Base-by-base conservation (phyloP, 2,797 vertebrate genomes). In the Enteromius argenteus region DNA sequence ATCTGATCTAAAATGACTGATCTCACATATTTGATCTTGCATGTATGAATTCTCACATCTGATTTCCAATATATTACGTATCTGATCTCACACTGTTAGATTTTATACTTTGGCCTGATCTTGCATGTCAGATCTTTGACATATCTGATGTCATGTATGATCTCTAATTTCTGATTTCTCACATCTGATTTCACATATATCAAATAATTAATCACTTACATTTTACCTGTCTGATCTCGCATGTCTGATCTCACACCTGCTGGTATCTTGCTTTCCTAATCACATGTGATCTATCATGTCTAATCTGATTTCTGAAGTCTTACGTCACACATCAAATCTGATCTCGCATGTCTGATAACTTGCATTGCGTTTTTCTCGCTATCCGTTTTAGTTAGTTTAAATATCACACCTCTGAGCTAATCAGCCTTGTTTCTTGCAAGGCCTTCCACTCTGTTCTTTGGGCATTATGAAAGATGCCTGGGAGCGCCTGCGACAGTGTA, bases 401-500 rank as follows among this genome's bases (percentile, higher is more conserved):
- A 74, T 14, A 74, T 78, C 37, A 30, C 3, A 30, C 39, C 7
- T 66, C 19, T 77, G 23, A n/a, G 23, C 53, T 73, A 30, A 72
- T 62, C 11, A 72, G 53, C 6, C 15, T 5, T 74, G 21, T 81
- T 30, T 66, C 4, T 85, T 71, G 76, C 5, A 86, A 96, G 95
- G 92, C 6, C 87, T 95, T 83, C 95, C 95, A 11, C 89, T 96
- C 17, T 96, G 95, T 85, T 96, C 95, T 78, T 89, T 96, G 87
- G 95, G 93, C 19, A 93, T 96, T 86, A 95, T 96, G 95, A 96
- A 95, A 89, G 95, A 94, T 2, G 95, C 95, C 1, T 96, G 96
- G 96, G 94, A 96, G 87, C 91, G 95, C 44, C 89, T 96, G 67
- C 91, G 95, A 3, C 95, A 96, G 91, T 96, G 96, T 60, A 95